Evolutionary conservation across 2,888 invertebrate genomes (phyloP).

Genomic region (Timema cristinae): DNA sequence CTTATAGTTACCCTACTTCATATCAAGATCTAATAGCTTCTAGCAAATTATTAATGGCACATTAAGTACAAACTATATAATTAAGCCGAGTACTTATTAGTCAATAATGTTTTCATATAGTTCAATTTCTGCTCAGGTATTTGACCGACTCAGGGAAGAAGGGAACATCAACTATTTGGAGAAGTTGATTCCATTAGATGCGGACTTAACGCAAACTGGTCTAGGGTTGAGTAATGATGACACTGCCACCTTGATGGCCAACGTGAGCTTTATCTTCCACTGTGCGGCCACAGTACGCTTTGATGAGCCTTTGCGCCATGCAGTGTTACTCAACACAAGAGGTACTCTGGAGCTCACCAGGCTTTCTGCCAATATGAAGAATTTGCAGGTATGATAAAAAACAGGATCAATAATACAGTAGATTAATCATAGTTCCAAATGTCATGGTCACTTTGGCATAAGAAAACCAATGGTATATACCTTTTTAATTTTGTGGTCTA

Average conservation of each 20-base stretch:
- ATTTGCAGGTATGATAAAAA: not conserved
- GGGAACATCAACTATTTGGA: constrained; percentile 52
- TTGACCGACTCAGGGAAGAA: constrained; percentile 55
- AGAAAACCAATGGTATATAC: no score
- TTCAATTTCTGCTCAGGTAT: constrained; percentile 48
- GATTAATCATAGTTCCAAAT: no score
- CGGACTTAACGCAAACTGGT: constrained; percentile 52
- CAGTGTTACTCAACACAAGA: constrained; percentile 66
- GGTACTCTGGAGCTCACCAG: not conserved
- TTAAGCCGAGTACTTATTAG: no score
- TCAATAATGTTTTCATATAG: not conserved
- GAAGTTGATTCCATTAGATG: constrained; percentile 61
- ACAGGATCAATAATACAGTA: no score
- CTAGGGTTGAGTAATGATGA: constrained; percentile 55
- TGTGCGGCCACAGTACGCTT: constrained; percentile 80
- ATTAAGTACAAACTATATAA: no score
- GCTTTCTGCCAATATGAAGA: not conserved
- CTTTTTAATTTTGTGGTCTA: not conserved
- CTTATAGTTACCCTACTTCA: no score
- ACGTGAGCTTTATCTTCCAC: constrained; percentile 74
- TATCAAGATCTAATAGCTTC: no score
- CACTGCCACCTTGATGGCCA: constrained; percentile 50
- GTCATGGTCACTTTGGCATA: no score
- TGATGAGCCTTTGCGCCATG: constrained; percentile 67
- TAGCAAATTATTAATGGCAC: no score